Evolutionary conservation across 1,140 invertebrate genomes (phyloP), one percentile per base, ranked within the genome.

Genomic region (Lepidurus packardi): DNA sequence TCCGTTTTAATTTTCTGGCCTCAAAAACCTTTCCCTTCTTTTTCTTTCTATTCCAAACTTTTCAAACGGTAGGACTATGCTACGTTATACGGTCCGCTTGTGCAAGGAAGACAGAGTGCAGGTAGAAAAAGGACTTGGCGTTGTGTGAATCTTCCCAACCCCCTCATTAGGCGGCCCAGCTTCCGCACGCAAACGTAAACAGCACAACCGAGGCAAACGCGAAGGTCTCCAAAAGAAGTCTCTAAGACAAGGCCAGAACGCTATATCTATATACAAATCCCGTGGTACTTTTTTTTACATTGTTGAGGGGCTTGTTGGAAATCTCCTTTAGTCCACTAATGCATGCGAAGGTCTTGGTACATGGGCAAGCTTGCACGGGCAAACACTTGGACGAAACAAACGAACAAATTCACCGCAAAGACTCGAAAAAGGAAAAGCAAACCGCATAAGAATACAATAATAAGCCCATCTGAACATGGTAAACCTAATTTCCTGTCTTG

Each of bases 111-210:
- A 21, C 53, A 65, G 9, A 65, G 21, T 65, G 53, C 53, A 65
- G 53, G 53, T 65, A 65, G 53, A 13, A 65, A 65, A 47, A n/a
- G 53, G 53, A 65, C 53, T 16, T 65, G 53, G 53, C 53, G 53
- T 65, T 65, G 53, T 65, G 53, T 65, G 53, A 65, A 65, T 65
- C 53, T 65, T 65, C 53, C 53, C 53, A 65, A 65, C 53, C 53
- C 53, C 53, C 53, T 47, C 53, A 65, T 65, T 65, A 65, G 53
- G 53, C 53, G 53, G 53, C 53, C 53, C 53, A 65, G 53, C 53
- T 65, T 65, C 53, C 53, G 53, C 53, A 65, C 53, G 53, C 53
- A 65, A 65, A 65, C 53, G 53, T 65, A 65, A 65, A 65, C n/a
- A 65, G 53, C 53, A 65, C 53, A n/a, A 16, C 53, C 16, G 16